Evolutionary conservation across 2,113 vertebrate genomes (phyloP), one percentile per base, ranked within the genome.

Genomic region (Poeciliopsis turrubarensis): DNA sequence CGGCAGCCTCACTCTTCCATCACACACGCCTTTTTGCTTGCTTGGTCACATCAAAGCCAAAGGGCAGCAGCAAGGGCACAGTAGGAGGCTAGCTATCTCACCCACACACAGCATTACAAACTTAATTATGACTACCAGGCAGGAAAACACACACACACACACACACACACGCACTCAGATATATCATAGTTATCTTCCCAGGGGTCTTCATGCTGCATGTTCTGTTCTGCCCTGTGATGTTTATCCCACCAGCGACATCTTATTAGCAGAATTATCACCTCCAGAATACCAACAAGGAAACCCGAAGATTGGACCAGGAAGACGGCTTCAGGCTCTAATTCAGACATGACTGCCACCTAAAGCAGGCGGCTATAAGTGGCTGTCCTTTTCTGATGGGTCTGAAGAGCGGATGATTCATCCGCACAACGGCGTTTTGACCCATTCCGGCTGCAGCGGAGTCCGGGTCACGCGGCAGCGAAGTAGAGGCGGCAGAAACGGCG

Each of bases 161-260:
- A 65, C 39, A 66, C 37, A 7, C 76, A n/a, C n/a, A n/a, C n/a
- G n/a, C n/a, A 71, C 66, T 11, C 22, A 57, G 17, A 57, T 57
- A 57, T 57, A 60, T 61, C 66, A 73, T 71, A 63, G 63, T 77
- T 89, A 83, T 85, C 83, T 69, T 85, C 85, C 85, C 75, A 62
- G 83, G 82, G 81, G 87, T 88, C 87, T 82, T 60, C 67, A 82
- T 84, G 72, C 83, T 75, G 82, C 73, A 79, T 87, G 80, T 86
- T 88, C 86, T 68, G 78, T 76, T 72, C 78, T 82, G 75, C 74
- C 87, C 70, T 86, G 68, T 89, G 90, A 91, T 92, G 89, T 93
- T 90, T 81, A 85, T 87, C 84, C 89, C 86, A 79, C 80, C 82
- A 86, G 78, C 82, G 75, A 89, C 88, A 85, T 74, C 83, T 77